These are phyloP conservation scores for Tetropium fuscum DNA, from an alignment of 2,888 invertebrate species.

Conservation along the genomic window DNA sequence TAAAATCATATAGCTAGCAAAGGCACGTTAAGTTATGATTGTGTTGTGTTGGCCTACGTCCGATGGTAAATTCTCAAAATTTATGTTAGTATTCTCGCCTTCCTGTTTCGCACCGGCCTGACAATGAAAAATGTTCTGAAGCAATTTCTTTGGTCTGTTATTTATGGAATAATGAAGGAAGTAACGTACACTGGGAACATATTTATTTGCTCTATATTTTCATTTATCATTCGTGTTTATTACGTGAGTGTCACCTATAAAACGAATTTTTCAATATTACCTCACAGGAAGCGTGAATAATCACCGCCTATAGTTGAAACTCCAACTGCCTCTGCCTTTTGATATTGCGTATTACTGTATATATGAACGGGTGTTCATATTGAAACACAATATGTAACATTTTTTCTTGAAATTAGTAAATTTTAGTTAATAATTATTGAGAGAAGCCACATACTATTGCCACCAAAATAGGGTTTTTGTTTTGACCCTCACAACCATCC, in stretches of 20 bases:
- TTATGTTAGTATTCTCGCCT: slow-evolving; percentile 51
- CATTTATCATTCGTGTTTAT: slow-evolving; percentile 37
- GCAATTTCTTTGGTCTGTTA: slow-evolving; percentile 50
- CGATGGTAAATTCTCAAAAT: slow-evolving; percentile 51
- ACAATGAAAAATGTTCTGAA: slow-evolving; percentile 51
- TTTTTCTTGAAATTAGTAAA: no score
- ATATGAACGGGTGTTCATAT: no score
- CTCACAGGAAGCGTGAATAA: background rate
- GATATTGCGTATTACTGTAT: no score
- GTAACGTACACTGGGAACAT: slow-evolving; percentile 43
- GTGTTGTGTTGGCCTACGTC: slow-evolving; percentile 50
- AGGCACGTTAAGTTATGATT: slow-evolving; percentile 48
- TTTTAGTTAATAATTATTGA: no score
- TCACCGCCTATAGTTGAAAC: no score
- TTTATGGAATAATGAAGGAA: slow-evolving; percentile 53
- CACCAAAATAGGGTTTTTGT: no score
- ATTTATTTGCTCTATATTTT: slow-evolving; percentile 41
- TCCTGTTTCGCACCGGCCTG: slow-evolving; percentile 50
- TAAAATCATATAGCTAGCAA: slow-evolving; percentile 40
- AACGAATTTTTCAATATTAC: slow-evolving; percentile 12
- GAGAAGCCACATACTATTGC: no score
- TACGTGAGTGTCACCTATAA: slow-evolving; percentile 20
- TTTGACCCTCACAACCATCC: no score
- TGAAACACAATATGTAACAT: no score
- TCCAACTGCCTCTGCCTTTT: no score